Percentiles rank a stretch among this genome's conserved stretches.
phyloP scores from a whole-genome alignment of 2,888 invertebrate genomes.

The Teinopalpus imperialis region DNA sequence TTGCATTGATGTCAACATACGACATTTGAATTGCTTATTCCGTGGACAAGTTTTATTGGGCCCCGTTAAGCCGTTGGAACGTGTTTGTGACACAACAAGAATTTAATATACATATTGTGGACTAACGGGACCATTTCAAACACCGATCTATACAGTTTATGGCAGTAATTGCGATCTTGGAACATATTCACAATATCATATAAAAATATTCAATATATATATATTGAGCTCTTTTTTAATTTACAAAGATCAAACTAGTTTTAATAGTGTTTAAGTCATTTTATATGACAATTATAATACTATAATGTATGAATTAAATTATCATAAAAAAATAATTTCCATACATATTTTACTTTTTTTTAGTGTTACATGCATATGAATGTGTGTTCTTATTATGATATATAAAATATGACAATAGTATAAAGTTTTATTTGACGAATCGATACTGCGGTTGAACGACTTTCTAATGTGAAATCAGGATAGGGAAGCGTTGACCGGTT shows the following conservation, averaged over 20 bases:
- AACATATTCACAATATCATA: background rate
- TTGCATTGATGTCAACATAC: slow-evolving; percentile 8
- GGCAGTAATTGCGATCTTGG: background rate
- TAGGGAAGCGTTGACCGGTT: slow-evolving; percentile 21
- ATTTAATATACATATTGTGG: slow-evolving; percentile 21
- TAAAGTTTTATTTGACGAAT: background rate
- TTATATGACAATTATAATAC: no score
- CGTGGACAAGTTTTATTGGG: slow-evolving; percentile 20
- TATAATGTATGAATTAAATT: no score
- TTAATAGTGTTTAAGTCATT: no score
- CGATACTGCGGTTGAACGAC: slow-evolving; percentile 2
- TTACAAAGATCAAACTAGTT: no score
- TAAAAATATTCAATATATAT: no score
- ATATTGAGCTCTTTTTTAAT: no score
- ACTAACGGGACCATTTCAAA: slow-evolving; percentile 19
- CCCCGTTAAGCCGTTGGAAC: slow-evolving; percentile 24
- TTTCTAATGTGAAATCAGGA: slow-evolving; percentile 23
- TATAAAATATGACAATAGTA: background rate
- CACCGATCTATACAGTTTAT: background rate
- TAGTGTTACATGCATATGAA: no score
- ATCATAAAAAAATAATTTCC: no score
- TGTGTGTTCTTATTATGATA: no score
- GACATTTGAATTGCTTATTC: slow-evolving; percentile 21
- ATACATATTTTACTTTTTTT: no score
- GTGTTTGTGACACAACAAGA: slow-evolving; percentile 23